Conservation (phyloP, 2,888 invertebrate species). For the Empis stercorea region DNA sequence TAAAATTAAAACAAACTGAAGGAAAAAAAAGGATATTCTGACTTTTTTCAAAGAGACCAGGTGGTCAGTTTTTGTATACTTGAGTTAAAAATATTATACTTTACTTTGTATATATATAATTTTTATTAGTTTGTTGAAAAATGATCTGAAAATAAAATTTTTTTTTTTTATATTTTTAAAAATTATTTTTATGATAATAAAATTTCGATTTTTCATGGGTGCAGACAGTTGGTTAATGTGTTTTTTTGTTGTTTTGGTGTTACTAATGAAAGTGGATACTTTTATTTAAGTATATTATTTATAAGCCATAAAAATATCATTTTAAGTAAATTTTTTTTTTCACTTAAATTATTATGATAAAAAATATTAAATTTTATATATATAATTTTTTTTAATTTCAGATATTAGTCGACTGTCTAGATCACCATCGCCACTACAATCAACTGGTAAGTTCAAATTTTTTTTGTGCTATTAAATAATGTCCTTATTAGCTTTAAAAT, state of each 20-base stretch:
- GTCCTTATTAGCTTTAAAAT: no score
- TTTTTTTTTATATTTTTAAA: constrained; percentile 6
- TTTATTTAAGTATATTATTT: no score
- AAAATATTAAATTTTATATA: no score
- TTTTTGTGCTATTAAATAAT: no score
- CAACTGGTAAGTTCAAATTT: constrained; percentile 47
- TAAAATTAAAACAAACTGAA: no score
- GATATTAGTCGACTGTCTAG: constrained; percentile 52
- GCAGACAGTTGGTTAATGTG: constrained; percentile 3
- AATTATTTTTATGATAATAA: constrained; percentile 7
- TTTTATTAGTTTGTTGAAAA: constrained; percentile 10
- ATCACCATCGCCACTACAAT: constrained; percentile 65
- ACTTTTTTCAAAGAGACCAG: constrained; percentile 11
- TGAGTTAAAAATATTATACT: no score
- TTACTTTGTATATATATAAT: background rate
- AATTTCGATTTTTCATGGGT: background rate
- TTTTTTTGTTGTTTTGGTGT: constrained; percentile 2
- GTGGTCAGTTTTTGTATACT: constrained; percentile 13
- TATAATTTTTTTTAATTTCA: constrained; percentile 20
- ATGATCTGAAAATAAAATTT: constrained; percentile 12
- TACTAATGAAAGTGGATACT: constrained; percentile 1
- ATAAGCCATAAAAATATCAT: background rate
- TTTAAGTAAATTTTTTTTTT: background rate
- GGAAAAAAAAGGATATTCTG: no score
- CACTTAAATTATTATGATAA: background rate